A percentile compares a stretch with the other conserved stretches of the same genome.
phyloP scores from a whole-genome alignment of 2,797 vertebrate genomes.

The Glossophaga mutica region DNA sequence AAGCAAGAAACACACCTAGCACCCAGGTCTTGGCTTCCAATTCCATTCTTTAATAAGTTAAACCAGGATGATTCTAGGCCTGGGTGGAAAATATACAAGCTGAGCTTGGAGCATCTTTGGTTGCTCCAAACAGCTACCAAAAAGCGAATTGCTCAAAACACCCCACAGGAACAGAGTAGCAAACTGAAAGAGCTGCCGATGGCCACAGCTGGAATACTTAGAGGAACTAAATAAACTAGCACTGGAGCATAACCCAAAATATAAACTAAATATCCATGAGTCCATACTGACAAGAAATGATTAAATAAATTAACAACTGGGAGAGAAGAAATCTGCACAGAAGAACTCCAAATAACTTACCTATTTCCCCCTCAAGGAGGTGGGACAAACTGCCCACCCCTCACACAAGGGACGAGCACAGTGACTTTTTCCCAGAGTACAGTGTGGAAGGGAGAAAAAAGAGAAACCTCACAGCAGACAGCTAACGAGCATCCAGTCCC shows the following conservation, averaged over 20 bases:
- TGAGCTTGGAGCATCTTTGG: too few relatives aligned
- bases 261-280: background rate
- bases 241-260: too few relatives aligned
- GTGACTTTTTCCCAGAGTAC: background rate
- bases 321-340: background rate
- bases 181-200: background rate
- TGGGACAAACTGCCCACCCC: background rate
- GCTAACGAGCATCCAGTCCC: background rate
- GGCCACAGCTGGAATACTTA: background rate
- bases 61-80: background rate
- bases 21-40: background rate
- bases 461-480: background rate
- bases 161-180: background rate
- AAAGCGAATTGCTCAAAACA: background rate
- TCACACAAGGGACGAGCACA: accelerated
- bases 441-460: background rate
- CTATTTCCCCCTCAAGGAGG: background rate
- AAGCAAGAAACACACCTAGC: background rate
- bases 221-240: background rate
- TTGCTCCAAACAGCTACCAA: too few relatives aligned
- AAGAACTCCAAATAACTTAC: background rate
- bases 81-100: background rate
- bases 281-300: background rate
- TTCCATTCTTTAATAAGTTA: background rate
- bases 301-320: background rate